Base-by-base conservation (phyloP, 2,113 vertebrate species). In the Chloropsis cyanopogon region DNA sequence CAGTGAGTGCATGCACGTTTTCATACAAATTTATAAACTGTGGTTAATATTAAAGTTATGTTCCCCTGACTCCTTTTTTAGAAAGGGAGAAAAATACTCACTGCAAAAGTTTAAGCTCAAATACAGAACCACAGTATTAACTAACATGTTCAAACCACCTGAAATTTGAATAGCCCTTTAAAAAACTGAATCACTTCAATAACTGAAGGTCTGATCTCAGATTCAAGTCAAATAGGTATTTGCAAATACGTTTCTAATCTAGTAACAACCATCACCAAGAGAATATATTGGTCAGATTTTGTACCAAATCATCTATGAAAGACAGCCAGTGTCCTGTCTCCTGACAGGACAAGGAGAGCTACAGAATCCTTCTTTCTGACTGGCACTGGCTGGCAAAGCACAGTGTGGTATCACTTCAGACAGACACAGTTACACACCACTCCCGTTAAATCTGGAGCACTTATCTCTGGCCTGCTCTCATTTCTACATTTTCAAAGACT, bases 1-100 rank as follows among this genome's bases (percentile, higher is more conserved):
- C 70, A n/a, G 9, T 1, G 3, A 72, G 12, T 21, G 10, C 46
- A 53, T 3, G 8, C 7, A 50, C 0, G 0, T 73, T 86, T 88
- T 88, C 50, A 65, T 20, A 39, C 11, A 80, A 29, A 96, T 65
- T 41, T 46, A 31, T 41, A 52, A n/a, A 41, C 1, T 49, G 35
- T 7, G 1, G 33, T 63, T 79, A 82, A 68, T 33, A 53, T 17
- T 68, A 24, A 54, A 83, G 23, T 61, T 60, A 39, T 9, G 46
- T 19, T 31, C 9, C 60, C 7, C 26, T 1, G 1, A 63, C 16
- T 47, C 21, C 39, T 44, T 73, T 50, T 44, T 37, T 8, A 63
- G n/a, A 14, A 39, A 53, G 46, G 4, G 26, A 49, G 56, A 82
- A 72, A 53, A 41, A 69, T 5, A 41, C 4, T 47, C 61, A 75